These are phyloP conservation scores for Euphydryas editha DNA, from an alignment of 2,888 invertebrate genomes.

Conservation along the genomic window DNA sequence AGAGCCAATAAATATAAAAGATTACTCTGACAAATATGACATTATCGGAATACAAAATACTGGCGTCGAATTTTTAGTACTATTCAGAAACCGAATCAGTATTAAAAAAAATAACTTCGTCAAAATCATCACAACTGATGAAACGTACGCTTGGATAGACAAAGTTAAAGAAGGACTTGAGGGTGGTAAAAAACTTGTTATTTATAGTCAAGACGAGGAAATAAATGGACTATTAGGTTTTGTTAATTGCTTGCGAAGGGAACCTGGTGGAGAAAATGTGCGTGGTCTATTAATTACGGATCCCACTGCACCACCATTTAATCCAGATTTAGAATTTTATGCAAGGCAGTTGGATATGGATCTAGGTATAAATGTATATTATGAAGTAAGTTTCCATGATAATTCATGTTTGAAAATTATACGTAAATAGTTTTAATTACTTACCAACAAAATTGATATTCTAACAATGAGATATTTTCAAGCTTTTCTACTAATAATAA, in stretches of 20 bases:
- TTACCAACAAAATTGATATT: too few species aligned
- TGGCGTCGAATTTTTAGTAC: constrained; percentile 78
- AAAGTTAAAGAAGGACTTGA: constrained; percentile 72
- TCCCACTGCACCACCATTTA: constrained; percentile 85
- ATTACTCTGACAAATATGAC: constrained; percentile 71
- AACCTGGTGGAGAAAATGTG: constrained; percentile 88
- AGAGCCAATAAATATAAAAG: constrained; percentile 70
- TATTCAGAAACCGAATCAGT: constrained; percentile 79
- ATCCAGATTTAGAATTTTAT: constrained; percentile 86
- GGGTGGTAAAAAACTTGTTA: constrained; percentile 80
- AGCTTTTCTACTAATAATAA: too few species aligned
- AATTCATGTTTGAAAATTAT: neutral
- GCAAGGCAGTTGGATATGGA: constrained; percentile 87
- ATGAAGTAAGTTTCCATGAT: constrained; percentile 73
- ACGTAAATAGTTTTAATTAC: too few species aligned
- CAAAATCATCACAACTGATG: constrained; percentile 66
- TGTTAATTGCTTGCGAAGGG: constrained; percentile 92
- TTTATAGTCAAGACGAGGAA: constrained; percentile 87
- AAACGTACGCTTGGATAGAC: constrained; percentile 80
- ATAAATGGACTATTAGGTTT: constrained; percentile 93
- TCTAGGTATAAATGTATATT: constrained; percentile 90
- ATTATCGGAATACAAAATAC: constrained; percentile 77
- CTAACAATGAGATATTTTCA: too few species aligned
- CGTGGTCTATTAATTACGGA: constrained; percentile 86
- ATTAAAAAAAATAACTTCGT: constrained; percentile 76